Evolutionary conservation across 1,140 invertebrate genomes (phyloP).

Genomic region (Condylostylus longicornis): DNA sequence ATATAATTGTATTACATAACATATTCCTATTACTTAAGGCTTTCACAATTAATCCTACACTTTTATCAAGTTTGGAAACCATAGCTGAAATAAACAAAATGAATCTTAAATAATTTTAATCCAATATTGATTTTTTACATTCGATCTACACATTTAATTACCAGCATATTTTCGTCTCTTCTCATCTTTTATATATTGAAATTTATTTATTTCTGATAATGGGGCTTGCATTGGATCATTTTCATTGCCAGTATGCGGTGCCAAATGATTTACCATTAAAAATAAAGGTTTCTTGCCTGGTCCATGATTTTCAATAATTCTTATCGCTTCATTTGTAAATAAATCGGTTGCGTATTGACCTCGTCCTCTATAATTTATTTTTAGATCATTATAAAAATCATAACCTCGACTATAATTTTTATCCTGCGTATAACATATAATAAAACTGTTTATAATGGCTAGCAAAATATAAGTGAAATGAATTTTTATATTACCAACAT

Average conservation of each 20-base stretch:
- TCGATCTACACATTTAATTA: conserved; percentile 23
- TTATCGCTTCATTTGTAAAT: conserved; percentile 49
- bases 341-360: conserved; percentile 58
- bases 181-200: conserved; percentile 51
- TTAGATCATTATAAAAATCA: conserved; percentile 46
- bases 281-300: conserved; percentile 46
- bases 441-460: background rate
- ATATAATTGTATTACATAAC: conserved; percentile 53
- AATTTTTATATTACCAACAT: conserved; percentile 35
- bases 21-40: conserved; percentile 49
- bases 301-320: conserved; percentile 48
- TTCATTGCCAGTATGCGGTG: conserved; percentile 53
- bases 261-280: conserved; percentile 57
- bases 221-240: conserved; percentile 57
- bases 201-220: conserved; percentile 51
- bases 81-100: conserved; percentile 43
- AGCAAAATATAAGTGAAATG: background rate
- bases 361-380: conserved; percentile 36
- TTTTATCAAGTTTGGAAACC: conserved; percentile 71
- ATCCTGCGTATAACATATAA: background rate
- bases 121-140: conserved; percentile 1
- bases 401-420: conserved; percentile 34
- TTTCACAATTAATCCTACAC: conserved; percentile 57
- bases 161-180: conserved; percentile 59
- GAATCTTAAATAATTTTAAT: conserved; percentile 4